These are phyloP conservation scores for Varecia variegata DNA, from an alignment of 2,797 vertebrate genomes.

Conservation along the genomic window DNA sequence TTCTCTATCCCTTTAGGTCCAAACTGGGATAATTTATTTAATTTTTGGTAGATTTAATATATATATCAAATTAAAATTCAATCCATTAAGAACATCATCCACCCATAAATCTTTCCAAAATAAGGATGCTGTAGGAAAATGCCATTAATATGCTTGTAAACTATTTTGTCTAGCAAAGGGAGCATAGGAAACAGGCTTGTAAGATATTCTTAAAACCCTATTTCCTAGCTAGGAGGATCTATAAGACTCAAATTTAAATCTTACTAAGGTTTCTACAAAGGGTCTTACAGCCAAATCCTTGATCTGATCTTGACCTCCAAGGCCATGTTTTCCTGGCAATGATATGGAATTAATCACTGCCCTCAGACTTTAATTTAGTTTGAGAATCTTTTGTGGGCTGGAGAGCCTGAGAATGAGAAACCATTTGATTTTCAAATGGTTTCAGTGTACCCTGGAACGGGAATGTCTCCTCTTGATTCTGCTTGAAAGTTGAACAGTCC, in stretches of 20 bases:
- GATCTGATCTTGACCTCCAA: not conserved
- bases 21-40: not conserved
- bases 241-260: not conserved
- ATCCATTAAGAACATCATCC: not conserved
- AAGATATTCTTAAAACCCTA: conserved; percentile 12
- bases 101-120: not conserved
- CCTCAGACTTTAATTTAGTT: conserved; percentile 24
- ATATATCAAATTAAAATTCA: not conserved
- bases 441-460: not conserved
- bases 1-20: not conserved
- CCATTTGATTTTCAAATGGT: not conserved
- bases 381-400: not conserved
- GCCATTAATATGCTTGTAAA: not conserved
- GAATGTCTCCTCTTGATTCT: conserved; percentile 2
- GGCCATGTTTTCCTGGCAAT: not conserved
- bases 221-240: not conserved
- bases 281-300: not conserved
- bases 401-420: not conserved
- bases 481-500: not conserved
- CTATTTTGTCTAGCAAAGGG: not conserved
- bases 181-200: not conserved
- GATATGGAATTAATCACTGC: conserved; percentile 6
- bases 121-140: not conserved
- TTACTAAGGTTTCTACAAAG: not conserved
- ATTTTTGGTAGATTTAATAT: not conserved